These are phyloP conservation scores for Argopecten irradians DNA, from an alignment of 1,140 invertebrate genomes.

Conservation along the genomic window DNA sequence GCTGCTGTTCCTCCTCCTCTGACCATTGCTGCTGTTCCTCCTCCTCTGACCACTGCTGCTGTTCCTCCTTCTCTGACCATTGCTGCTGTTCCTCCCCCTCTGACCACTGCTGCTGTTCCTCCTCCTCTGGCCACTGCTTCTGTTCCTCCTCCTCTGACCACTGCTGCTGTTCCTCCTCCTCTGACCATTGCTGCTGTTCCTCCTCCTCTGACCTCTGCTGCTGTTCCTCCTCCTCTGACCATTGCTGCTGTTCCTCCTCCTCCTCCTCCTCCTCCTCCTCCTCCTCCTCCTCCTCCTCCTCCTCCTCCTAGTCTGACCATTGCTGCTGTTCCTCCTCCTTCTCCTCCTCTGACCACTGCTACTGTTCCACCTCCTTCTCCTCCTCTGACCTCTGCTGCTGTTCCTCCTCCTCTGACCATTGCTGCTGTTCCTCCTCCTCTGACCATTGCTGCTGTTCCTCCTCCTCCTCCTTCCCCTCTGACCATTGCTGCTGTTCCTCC, in stretches of 20 bases:
- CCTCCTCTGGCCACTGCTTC: not conserved
- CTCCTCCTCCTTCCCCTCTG: too few species aligned
- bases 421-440: too few species aligned
- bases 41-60: not conserved
- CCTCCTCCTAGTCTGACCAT: not conserved
- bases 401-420: not conserved
- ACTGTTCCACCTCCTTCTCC: too few species aligned
- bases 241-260: not conserved
- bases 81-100: too few species aligned
- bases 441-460: constrained; percentile 20
- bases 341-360: too few species aligned
- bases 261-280: too few species aligned
- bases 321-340: too few species aligned
- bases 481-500: not conserved
- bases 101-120: too few species aligned
- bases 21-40: not conserved
- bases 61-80: too few species aligned
- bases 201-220: too few species aligned
- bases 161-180: not conserved
- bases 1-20: too few species aligned
- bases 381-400: not conserved
- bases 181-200: too few species aligned
- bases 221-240: not conserved
- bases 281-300: not conserved
- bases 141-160: not conserved